A percentile compares a stretch with the other conserved stretches of the same genome.
Conservation (phyloP, 2,888 invertebrate genomes). For the Melipona bicolor region DNA sequence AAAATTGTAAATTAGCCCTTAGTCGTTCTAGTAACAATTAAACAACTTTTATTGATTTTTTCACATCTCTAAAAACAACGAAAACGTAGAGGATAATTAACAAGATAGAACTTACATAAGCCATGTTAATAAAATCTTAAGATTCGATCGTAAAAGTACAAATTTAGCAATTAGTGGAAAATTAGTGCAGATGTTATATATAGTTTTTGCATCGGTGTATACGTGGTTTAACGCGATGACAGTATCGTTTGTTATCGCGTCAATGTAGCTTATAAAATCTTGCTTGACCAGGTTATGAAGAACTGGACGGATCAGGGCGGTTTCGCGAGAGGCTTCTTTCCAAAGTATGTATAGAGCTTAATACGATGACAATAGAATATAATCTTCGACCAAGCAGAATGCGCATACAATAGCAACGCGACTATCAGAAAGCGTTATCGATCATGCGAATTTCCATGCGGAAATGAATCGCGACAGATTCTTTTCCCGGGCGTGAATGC, state of each 20-base stretch:
- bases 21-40: no score
- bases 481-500: not conserved
- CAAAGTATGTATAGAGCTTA: not conserved
- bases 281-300: not conserved
- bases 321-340: not conserved
- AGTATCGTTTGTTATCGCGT: not conserved
- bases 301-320: not conserved
- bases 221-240: slow-evolving; percentile 10
- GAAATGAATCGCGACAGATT: not conserved
- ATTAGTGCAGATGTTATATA: not conserved
- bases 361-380: not conserved
- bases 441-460: not conserved
- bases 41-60: no score
- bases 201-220: not conserved
- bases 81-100: no score
- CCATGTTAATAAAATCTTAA: not conserved
- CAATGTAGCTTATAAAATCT: not conserved
- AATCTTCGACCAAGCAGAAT: not conserved
- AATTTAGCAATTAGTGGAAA: not conserved
- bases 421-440: not conserved
- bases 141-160: no score
- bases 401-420: not conserved
- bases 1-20: no score
- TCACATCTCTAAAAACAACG: no score
- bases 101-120: not conserved